Percentiles rank a stretch among this genome's conserved stretches.
Conservation (phyloP, 2,113 vertebrate genomes). For the Oncorhynchus nerka region DNA sequence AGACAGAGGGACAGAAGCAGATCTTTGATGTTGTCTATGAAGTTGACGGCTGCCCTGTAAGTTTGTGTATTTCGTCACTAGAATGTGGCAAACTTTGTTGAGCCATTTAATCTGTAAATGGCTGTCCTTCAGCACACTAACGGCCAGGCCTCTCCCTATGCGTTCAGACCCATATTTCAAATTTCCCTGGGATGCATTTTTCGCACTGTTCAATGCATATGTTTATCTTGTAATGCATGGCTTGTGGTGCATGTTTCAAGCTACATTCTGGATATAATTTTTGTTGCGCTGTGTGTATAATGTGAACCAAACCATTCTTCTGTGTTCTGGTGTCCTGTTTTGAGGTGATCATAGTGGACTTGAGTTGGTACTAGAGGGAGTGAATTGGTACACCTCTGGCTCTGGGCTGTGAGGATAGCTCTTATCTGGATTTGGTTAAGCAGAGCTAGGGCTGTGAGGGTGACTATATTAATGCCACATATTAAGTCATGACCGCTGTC, state of each 20-base stretch:
- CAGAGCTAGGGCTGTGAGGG: background rate
- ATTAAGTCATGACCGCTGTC: too few species aligned
- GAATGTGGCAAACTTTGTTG: too few species aligned
- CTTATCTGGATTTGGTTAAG: background rate
- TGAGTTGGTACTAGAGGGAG: background rate
- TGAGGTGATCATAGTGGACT: background rate
- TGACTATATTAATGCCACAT: too few species aligned
- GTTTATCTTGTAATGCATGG: too few species aligned
- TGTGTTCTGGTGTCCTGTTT: background rate
- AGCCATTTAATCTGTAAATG: too few species aligned
- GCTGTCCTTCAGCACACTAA: too few species aligned
- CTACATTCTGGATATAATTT: background rate
- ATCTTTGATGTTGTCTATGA: conserved; percentile 99
- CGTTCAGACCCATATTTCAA: too few species aligned
- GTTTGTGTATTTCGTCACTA: conserved; percentile 49
- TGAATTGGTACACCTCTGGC: background rate
- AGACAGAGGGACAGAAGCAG: conserved; percentile 96
- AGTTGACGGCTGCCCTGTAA: conserved; percentile 97
- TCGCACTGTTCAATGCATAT: too few species aligned
- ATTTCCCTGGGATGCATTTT: too few species aligned
- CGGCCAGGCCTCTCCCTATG: too few species aligned
- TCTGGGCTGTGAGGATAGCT: background rate
- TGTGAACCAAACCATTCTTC: background rate
- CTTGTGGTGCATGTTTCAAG: background rate
- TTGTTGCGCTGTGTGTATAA: background rate